Conservation (phyloP, 2,888 invertebrate genomes). For the Synergus itoensis region DNA sequence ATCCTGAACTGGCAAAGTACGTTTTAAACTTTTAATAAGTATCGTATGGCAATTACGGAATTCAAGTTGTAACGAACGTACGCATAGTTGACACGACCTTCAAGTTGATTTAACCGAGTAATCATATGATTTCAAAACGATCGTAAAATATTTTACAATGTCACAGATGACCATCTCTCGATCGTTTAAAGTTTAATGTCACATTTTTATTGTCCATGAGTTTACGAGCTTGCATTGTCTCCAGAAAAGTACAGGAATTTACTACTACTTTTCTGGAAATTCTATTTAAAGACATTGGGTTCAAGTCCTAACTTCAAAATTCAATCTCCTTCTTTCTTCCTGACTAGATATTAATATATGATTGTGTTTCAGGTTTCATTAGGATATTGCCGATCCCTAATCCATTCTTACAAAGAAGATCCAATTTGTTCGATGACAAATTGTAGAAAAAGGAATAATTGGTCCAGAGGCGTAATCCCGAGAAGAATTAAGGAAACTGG, state of each 20-base stretch:
- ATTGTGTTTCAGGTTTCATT: neutral
- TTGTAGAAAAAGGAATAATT: neutral
- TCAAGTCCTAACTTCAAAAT: no score
- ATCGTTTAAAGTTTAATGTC: conserved; percentile 15
- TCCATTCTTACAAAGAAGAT: conserved; percentile 1
- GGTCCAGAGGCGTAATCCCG: conserved; percentile 33
- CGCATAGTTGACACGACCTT: conserved; percentile 39
- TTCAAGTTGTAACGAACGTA: conserved; percentile 43
- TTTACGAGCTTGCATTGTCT: neutral
- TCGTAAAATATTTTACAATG: conserved; percentile 39
- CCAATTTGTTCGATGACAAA: conserved; percentile 41
- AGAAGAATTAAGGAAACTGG: conserved; percentile 37
- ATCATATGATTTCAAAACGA: conserved; percentile 44
- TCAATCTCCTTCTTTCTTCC: neutral
- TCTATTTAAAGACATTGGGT: neutral
- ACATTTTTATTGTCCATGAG: conserved; percentile 17
- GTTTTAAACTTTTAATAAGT: conserved; percentile 23
- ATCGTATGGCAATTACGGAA: conserved; percentile 34
- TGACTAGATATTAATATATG: neutral
- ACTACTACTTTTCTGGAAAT: neutral
- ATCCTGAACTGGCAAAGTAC: conserved; percentile 13
- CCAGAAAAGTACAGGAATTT: neutral
- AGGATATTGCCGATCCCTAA: neutral
- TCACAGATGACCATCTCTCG: neutral
- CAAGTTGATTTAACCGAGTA: conserved; percentile 43